These are phyloP conservation scores for Mormoops blainvillei DNA, from an alignment of 2,113 vertebrate genomes.

Conservation along the genomic window DNA sequence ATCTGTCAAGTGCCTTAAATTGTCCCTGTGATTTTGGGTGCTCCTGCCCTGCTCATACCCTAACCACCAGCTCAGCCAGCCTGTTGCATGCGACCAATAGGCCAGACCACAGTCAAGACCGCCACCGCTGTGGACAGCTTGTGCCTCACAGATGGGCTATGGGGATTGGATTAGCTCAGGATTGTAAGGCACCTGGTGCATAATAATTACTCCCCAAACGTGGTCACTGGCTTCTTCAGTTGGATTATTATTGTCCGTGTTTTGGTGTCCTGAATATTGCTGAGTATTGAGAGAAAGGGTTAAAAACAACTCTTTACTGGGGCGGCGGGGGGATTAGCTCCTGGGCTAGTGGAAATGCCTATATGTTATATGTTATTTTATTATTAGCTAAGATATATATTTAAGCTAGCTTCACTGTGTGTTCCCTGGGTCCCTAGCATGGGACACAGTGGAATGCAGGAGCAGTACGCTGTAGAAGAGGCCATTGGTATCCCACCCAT, in stretches of 20 bases:
- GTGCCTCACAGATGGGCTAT: accelerated
- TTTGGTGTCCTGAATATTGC: not conserved
- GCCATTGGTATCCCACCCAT: not conserved
- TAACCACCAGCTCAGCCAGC: not conserved
- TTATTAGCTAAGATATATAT: not conserved
- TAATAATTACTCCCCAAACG: too few species aligned
- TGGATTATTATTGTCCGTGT: too few species aligned
- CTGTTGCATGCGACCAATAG: accelerated
- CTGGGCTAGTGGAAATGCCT: not conserved
- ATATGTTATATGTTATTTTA: too few species aligned
- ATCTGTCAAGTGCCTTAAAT: accelerated
- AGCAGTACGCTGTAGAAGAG: not conserved
- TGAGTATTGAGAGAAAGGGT: not conserved
- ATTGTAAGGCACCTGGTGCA: not conserved
- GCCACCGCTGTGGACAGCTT: accelerated
- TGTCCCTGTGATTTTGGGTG: not conserved
- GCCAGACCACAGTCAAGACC: not conserved
- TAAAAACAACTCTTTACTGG: not conserved
- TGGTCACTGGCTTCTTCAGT: not conserved
- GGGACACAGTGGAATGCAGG: not conserved
- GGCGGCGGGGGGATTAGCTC: not conserved
- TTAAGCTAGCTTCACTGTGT: not conserved
- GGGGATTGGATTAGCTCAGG: accelerated
- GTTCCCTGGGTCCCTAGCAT: not conserved
- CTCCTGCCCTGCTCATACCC: not conserved